Base-by-base conservation (phyloP, 2,888 invertebrate genomes). In the Chrysomela aeneicollis region DNA sequence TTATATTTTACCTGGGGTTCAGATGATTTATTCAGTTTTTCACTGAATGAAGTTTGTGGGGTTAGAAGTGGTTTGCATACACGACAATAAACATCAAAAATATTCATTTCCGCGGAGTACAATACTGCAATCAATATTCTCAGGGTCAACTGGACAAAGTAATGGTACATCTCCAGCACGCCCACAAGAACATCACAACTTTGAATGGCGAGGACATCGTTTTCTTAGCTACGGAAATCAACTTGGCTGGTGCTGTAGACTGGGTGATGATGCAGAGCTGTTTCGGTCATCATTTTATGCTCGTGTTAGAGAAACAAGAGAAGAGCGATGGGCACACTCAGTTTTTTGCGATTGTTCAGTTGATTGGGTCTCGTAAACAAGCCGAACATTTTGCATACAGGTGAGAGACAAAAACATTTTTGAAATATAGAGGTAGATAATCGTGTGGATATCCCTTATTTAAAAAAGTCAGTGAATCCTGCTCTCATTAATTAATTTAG, bases 231-330 rank as follows among this genome's bases (percentile, higher is more conserved):
- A 99, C 99, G 42, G 99, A 99, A 83, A 99, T 99, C 68, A 99
- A 98, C 85, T 88, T 99, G 72, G 98, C 98, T 6, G 99, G 99
- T 64, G 98, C 98, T 32, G 98, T 98, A 9, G 98, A 98, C 83
- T 98, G 98, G 98, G 96, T 96, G 2, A 99, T 99, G 99, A 99
- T 99, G 98, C 99, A 99, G 85, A 97, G 97, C 26, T 99, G 99
- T 84, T 99, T 98, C 82, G 97, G 96, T 62, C 97, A 97, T 81
- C 96, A 98, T 83, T 99, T 99, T 80, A 99, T 99, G 98, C 87
- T 99, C 72, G 98, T 99, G 35, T 87, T 99, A 57, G 99, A 99
- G 82, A 98, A 98, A 82, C 97, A 97, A 84, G 97, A 97, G 79
- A 98, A 98, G 81, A 95, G 92, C 82, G 97, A 98, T 85, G 97